These are phyloP conservation scores for Drosophila lini DNA, from an alignment of 1,140 invertebrate genomes.

Conservation along the genomic window DNA sequence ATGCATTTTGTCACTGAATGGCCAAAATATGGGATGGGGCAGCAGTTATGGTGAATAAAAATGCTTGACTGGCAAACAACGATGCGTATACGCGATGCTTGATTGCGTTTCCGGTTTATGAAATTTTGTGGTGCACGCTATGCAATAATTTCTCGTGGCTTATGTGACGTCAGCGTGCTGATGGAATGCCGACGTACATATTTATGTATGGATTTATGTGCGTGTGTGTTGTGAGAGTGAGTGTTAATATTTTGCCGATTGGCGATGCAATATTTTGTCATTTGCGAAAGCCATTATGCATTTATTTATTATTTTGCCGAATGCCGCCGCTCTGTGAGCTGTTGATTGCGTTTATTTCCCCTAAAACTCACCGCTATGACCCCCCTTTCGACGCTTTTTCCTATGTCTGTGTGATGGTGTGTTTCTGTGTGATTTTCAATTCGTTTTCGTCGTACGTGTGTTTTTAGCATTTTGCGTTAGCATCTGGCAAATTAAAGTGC, in stretches of 20 bases:
- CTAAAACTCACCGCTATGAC: background rate
- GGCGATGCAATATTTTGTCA: constrained; percentile 79
- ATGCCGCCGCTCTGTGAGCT: constrained; percentile 43
- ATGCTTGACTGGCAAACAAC: constrained; percentile 61
- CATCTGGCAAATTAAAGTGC: constrained; percentile 77
- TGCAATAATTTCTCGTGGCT: constrained; percentile 79
- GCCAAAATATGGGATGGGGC: constrained; percentile 3
- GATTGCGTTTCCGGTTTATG: constrained; percentile 82
- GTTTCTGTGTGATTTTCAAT: constrained; percentile 67
- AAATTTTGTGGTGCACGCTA: constrained; percentile 73
- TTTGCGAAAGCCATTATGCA: constrained; percentile 75
- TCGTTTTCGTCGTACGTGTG: constrained; percentile 64
- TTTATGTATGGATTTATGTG: background rate
- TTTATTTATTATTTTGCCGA: constrained; percentile 77
- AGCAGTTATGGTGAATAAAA: constrained; percentile 29
- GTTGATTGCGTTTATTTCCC: constrained; percentile 73
- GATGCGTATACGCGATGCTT: constrained; percentile 67
- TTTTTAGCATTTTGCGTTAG: constrained; percentile 75
- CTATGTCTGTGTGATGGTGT: background rate
- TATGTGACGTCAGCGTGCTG: constrained; percentile 43
- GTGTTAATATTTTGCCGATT: constrained; percentile 81
- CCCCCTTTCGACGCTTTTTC: constrained; percentile 1
- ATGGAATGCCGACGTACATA: constrained; percentile 25
- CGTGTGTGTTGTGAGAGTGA: constrained; percentile 37
- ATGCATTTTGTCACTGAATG: constrained; percentile 62